Evolutionary conservation across 2,888 invertebrate genomes (phyloP).

Genomic region (Sinohyriopsis cumingii): DNA sequence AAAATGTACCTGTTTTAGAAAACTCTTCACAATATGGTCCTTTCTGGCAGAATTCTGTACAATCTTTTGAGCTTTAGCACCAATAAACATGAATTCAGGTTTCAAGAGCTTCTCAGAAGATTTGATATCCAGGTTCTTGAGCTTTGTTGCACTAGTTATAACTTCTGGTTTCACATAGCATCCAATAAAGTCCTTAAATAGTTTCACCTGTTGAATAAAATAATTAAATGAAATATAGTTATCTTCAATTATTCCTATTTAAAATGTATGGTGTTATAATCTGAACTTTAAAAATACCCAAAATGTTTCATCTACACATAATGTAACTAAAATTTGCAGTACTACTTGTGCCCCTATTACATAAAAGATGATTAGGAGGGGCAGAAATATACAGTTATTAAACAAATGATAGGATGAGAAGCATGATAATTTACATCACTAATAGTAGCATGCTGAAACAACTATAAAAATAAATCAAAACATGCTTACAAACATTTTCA

Average conservation of each 20-base stretch:
- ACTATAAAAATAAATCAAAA: too few species aligned
- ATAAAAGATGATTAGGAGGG: background rate
- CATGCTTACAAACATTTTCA: too few species aligned
- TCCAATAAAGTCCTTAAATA: conserved; percentile 14
- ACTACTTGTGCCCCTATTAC: too few species aligned
- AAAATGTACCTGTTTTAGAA: conserved; percentile 1
- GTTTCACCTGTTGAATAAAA: conserved; percentile 22
- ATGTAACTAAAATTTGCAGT: too few species aligned
- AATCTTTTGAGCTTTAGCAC: conserved; percentile 1
- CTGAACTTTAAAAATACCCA: too few species aligned
- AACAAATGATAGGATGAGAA: too few species aligned
- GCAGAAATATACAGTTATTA: too few species aligned
- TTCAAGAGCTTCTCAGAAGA: conserved; percentile 3
- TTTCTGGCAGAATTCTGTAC: conserved; percentile 1
- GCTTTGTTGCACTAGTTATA: conserved; percentile 12
- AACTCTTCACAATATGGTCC: conserved; percentile 1
- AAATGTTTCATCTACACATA: too few species aligned
- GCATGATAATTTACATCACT: too few species aligned
- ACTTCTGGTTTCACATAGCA: conserved; percentile 24
- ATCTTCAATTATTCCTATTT: conserved; percentile 16
- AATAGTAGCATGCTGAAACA: conserved; percentile 1
- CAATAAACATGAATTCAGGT: conserved; percentile 13
- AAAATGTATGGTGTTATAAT: too few species aligned
- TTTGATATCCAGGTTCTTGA: conserved; percentile 9
- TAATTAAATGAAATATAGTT: conserved; percentile 19